Percentiles rank a stretch among this genome's conserved stretches.
phyloP scores from a whole-genome alignment of 2,797 vertebrate species.

The Anas acuta region DNA sequence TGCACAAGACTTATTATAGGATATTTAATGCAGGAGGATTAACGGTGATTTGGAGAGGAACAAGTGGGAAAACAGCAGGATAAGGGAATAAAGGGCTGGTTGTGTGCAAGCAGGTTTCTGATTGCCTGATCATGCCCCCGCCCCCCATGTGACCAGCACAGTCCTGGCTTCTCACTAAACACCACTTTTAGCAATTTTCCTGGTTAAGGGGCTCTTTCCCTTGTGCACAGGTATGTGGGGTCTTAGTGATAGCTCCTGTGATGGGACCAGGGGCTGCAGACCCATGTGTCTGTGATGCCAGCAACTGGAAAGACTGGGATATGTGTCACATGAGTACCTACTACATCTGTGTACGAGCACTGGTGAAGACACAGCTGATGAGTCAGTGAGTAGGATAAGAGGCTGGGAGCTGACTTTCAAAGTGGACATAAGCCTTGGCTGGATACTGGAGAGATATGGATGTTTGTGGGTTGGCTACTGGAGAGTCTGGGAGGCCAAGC shows the following conservation, averaged over 20 bases:
- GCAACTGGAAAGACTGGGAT: neutral
- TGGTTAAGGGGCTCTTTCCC: fast-evolving
- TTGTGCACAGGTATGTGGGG: neutral
- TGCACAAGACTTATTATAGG: neutral
- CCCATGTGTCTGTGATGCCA: neutral
- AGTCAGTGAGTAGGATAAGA: neutral
- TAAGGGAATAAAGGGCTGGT: neutral
- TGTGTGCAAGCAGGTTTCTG: neutral
- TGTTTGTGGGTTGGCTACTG: neutral
- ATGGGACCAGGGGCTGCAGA: neutral
- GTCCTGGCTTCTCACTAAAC: neutral
- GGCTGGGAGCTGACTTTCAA: neutral
- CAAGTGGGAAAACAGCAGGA: neutral
- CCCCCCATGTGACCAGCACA: neutral
- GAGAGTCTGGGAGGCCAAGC: neutral
- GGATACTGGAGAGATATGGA: neutral
- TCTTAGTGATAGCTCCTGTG: neutral
- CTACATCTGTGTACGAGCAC: fast-evolving
- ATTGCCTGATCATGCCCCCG: neutral
- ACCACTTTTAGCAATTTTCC: neutral
- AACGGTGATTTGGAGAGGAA: neutral
- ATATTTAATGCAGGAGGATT: neutral
- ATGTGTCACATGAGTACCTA: fast-evolving
- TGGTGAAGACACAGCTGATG: neutral
- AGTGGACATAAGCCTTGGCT: neutral